Evolutionary conservation across 1,140 invertebrate genomes (phyloP).

Genomic region (Theocolax elegans): DNA sequence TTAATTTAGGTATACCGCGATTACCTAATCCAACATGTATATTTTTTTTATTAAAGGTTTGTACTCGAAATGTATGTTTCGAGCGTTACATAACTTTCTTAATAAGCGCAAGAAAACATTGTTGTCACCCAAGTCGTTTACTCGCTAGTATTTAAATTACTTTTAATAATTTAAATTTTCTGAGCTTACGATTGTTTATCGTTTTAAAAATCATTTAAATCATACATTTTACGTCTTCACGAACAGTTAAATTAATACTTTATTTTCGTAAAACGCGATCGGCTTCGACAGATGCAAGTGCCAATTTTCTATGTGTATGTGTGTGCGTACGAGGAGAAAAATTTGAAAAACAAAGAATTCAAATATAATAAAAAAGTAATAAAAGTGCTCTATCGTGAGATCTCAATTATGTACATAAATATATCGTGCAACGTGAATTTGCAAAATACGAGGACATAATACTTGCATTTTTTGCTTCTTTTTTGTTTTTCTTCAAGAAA

Average conservation of each 20-base stretch:
- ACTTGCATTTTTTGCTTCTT: not conserved
- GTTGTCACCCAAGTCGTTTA: not conserved
- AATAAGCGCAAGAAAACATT: too few relatives aligned
- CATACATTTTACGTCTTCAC: too few relatives aligned
- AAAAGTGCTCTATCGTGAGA: not conserved
- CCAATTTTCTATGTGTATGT: slow-evolving; percentile 24
- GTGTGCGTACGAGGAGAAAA: slow-evolving; percentile 7
- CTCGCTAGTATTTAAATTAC: slow-evolving; percentile 18
- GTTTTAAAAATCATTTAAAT: not conserved
- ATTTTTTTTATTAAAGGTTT: slow-evolving; percentile 30
- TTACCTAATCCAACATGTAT: too few relatives aligned
- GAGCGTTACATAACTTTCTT: slow-evolving; percentile 39
- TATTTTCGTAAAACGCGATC: too few relatives aligned
- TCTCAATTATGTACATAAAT: slow-evolving; percentile 18
- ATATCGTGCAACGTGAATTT: not conserved
- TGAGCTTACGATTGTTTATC: slow-evolving; percentile 1
- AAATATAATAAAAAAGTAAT: not conserved
- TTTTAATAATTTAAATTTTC: slow-evolving; percentile 21
- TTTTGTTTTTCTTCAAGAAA: not conserved
- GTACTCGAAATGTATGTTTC: slow-evolving; percentile 38
- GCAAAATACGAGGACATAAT: slow-evolving; percentile 7
- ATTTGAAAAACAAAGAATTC: not conserved
- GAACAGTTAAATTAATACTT: too few relatives aligned
- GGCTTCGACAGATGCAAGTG: slow-evolving; percentile 22
- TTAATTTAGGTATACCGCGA: too few relatives aligned